phyloP scores from a whole-genome alignment of 2,113 vertebrate species.

The Coreoperca whiteheadi region DNA sequence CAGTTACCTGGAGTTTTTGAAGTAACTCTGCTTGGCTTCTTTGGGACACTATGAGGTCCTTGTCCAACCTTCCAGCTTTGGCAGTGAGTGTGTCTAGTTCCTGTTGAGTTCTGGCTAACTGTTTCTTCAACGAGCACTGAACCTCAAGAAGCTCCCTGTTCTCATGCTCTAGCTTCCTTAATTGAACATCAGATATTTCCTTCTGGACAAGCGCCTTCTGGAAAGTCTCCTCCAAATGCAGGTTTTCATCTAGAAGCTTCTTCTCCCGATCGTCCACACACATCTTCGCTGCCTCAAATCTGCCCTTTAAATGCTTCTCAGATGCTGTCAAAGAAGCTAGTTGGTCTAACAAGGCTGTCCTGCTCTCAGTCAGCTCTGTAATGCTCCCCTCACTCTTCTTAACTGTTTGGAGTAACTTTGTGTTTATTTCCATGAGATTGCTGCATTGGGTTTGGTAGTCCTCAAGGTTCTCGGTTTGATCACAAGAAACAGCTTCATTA shows the following conservation, averaged over 20 bases:
- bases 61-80: constrained; percentile 82
- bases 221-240: constrained; percentile 84
- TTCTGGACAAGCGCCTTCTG: constrained; percentile 80
- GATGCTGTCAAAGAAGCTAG: constrained; percentile 79
- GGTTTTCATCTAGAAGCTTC: constrained; percentile 81
- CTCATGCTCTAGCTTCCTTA: constrained; percentile 81
- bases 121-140: constrained; percentile 78
- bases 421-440: constrained; percentile 76
- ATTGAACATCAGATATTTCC: constrained; percentile 78
- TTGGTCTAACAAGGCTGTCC: constrained; percentile 76
- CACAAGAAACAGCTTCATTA: constrained; percentile 68
- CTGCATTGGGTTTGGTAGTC: constrained; percentile 69
- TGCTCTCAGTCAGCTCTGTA: constrained; percentile 74
- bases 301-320: constrained; percentile 84
- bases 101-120: constrained; percentile 76
- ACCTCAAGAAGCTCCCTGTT: constrained; percentile 82
- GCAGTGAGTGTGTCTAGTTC: constrained; percentile 82
- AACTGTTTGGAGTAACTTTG: constrained; percentile 74
- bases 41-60: constrained; percentile 78
- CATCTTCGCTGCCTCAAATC: constrained; percentile 72
- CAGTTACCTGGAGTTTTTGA: constrained; percentile 83
- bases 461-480: constrained; percentile 64
- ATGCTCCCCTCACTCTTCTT: constrained; percentile 77
- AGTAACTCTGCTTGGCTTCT: constrained; percentile 82
- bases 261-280: constrained; percentile 82